Base-by-base conservation (phyloP, 2,797 vertebrate species). In the Rhabdomys pumilio region DNA sequence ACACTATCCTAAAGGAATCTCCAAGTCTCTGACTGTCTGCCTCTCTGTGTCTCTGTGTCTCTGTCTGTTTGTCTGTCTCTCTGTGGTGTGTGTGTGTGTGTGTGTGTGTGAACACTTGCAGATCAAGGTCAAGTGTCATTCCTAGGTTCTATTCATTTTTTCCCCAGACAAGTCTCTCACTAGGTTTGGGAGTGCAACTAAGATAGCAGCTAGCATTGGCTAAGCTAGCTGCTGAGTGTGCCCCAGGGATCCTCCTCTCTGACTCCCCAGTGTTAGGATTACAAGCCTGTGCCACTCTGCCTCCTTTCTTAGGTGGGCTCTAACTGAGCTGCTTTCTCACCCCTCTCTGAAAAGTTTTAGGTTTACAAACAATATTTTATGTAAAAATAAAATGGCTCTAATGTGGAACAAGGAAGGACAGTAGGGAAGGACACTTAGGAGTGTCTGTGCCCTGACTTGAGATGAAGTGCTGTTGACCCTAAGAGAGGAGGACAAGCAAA, bases 341-440 rank as follows among this genome's bases (percentile, higher is more conserved):
- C 15, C 31, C 7, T n/a, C 31, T 91, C 44, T 57, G 59, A 93
- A 88, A 96, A 61, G 29, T 89, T 92, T 97, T 80, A 95, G 59
- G 44, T 57, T 61, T 73, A 88, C 47, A 69, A 41, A 96, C 61
- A 55, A 22, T 61, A 87, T 92, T 76, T 53, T 73, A 22, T 72
- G 79, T 88, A 80, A 44, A 80, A 81, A 88, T 84, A 34, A 22
- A 72, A 57, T 81, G 63, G 20, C 44, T 38, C 67, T 63, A 12
- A 26, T 55, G 34, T 29, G 15, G 69, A 76, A 50, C 41, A 89
- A 89, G 50, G 63, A 73, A 93, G 94, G 86, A n/a, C 2, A 79
- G 29, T 76, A 26, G 61, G 20, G 50, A 44, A n/a, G 19, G 89
- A 7, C 31, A 76, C 26, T 47, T 41, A 55, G 9, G 2, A 22